Conservation (phyloP, 2,888 invertebrate species). For the Panzeria rudis region DNA sequence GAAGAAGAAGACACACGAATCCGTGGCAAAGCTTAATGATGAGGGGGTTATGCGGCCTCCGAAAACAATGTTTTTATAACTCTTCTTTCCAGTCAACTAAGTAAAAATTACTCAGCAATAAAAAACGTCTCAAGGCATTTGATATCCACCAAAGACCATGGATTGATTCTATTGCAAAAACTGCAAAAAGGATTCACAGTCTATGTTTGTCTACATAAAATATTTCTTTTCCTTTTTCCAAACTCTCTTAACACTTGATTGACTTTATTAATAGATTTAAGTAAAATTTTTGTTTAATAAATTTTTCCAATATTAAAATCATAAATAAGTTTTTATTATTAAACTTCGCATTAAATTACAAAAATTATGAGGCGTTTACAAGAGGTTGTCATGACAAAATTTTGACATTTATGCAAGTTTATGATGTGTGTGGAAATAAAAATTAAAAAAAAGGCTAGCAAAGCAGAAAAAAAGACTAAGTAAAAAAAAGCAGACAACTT, state of each 20-base stretch:
- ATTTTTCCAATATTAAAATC: background rate
- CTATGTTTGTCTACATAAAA: too few species aligned
- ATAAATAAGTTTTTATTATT: too few species aligned
- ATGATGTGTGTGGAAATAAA: slow-evolving; percentile 54
- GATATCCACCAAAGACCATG: too few species aligned
- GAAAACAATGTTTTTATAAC: too few species aligned
- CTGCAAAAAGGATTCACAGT: too few species aligned
- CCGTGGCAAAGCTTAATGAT: background rate
- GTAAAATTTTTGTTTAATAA: background rate
- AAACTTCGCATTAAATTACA: slow-evolving; percentile 29
- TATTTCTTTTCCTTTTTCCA: background rate
- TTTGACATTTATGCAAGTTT: slow-evolving; percentile 72
- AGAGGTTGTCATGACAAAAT: slow-evolving; percentile 72
- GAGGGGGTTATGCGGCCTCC: too few species aligned
- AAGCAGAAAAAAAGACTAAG: background rate
- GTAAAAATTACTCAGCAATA: too few species aligned
- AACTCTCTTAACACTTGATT: slow-evolving; percentile 17
- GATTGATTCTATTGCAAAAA: too few species aligned
- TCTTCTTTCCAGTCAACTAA: too few species aligned
- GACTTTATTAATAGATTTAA: background rate
- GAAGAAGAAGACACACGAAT: too few species aligned
- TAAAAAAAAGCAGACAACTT: background rate
- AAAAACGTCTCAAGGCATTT: too few species aligned
- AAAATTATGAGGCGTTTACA: slow-evolving; percentile 73
- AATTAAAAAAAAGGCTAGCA: slow-evolving; percentile 8